Percentiles rank a stretch among this genome's conserved stretches.
phyloP scores from a whole-genome alignment of 2,888 invertebrate genomes.

The Hirtodrosophila duncani region DNA sequence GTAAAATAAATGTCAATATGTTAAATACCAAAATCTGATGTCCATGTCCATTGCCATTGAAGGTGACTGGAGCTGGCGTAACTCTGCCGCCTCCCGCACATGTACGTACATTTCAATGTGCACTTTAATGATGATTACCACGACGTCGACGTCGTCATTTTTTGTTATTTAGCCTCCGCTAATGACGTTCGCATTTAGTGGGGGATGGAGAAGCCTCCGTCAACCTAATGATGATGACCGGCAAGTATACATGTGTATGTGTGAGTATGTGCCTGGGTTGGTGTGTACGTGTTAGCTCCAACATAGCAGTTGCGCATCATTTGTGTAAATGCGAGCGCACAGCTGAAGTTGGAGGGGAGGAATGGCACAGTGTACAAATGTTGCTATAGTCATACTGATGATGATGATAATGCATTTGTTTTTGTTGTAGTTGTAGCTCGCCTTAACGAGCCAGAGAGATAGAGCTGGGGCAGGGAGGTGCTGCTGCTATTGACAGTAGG shows the following conservation, averaged over 20 bases:
- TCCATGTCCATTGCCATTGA: no score
- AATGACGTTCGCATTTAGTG: slow-evolving; percentile 72
- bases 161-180: slow-evolving; percentile 70
- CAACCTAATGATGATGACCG: slow-evolving; percentile 76
- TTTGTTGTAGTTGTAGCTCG: slow-evolving; percentile 46
- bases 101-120: slow-evolving; percentile 34
- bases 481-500: no score
- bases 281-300: slow-evolving; percentile 31
- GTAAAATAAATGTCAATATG: slow-evolving; percentile 2
- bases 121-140: slow-evolving; percentile 73
- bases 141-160: slow-evolving; percentile 65
- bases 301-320: slow-evolving; percentile 51
- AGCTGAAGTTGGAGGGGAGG: slow-evolving; percentile 8
- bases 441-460: slow-evolving; percentile 55
- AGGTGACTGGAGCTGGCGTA: no score
- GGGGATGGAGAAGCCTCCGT: slow-evolving; percentile 29
- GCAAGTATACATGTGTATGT: slow-evolving; percentile 37
- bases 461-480: neutral
- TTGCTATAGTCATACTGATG: slow-evolving; percentile 45
- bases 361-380: slow-evolving; percentile 14
- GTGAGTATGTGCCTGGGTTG: slow-evolving; percentile 18
- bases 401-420: slow-evolving; percentile 70
- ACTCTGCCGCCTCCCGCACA: slow-evolving; percentile 10
- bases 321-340: slow-evolving; percentile 3
- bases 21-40: neutral